phyloP scores from a whole-genome alignment of 2,113 vertebrate species.

The Microcebus lehilahytsara region DNA sequence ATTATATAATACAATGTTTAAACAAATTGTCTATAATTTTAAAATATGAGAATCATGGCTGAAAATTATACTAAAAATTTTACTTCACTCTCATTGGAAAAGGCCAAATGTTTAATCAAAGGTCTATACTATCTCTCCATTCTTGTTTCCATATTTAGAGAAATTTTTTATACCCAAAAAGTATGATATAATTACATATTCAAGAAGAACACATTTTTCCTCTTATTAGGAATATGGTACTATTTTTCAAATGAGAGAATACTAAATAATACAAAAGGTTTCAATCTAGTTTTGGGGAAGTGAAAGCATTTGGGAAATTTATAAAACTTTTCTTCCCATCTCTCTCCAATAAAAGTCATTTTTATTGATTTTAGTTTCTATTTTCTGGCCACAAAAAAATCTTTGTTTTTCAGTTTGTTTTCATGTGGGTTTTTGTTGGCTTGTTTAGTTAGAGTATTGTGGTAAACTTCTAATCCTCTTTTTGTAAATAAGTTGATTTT shows the following conservation, averaged over 20 bases:
- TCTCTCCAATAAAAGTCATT: neutral
- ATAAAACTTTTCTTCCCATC: neutral
- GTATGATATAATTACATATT: neutral
- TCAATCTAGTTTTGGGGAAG: conserved; percentile 14
- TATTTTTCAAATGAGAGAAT: neutral
- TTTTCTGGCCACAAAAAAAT: neutral
- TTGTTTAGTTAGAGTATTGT: neutral
- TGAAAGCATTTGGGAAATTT: conserved; percentile 40
- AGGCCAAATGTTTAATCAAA: conserved; percentile 12
- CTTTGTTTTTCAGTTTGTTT: neutral
- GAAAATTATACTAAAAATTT: neutral
- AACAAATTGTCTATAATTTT: neutral
- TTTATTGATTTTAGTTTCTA: conserved; percentile 28
- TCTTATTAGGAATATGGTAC: neutral
- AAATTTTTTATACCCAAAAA: neutral
- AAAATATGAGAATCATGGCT: neutral
- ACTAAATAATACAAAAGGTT: neutral
- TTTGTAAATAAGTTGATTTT: neutral
- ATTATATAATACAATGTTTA: neutral
- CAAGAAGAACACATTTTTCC: neutral
- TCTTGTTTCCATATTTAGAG: neutral
- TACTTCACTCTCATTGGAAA: neutral
- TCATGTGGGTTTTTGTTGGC: neutral
- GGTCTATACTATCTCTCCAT: neutral
- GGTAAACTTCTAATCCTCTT: neutral